Conservation (phyloP, 2,888 invertebrate genomes). For the Linnaemya tessellans region DNA sequence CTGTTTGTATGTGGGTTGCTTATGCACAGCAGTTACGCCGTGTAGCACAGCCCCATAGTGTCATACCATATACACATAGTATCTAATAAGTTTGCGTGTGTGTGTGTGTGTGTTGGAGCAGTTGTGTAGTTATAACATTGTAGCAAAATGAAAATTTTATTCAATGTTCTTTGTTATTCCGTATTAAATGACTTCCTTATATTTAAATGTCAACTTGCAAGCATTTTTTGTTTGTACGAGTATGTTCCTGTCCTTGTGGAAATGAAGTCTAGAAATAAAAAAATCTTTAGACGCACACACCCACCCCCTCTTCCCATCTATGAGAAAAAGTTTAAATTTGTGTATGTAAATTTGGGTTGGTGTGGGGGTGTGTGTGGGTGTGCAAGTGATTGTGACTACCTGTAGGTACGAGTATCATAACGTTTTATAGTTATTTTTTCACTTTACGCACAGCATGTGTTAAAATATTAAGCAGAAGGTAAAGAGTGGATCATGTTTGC, state of each 20-base stretch:
- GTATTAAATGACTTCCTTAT: constrained; percentile 53
- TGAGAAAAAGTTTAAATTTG: not conserved
- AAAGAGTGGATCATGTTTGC: constrained; percentile 35
- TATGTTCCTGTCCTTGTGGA: constrained; percentile 9
- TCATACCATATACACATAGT: not conserved
- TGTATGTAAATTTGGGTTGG: not conserved
- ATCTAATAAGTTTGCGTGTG: not conserved
- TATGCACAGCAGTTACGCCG: not conserved
- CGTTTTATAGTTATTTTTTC: constrained; percentile 55
- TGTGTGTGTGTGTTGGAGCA: not conserved
- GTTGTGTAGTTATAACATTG: constrained; percentile 4
- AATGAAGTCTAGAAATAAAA: constrained; percentile 10
- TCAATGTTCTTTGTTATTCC: constrained; percentile 38
- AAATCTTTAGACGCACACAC: constrained; percentile 21
- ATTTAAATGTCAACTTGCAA: constrained; percentile 52
- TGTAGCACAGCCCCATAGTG: not conserved
- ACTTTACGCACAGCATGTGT: constrained; percentile 65
- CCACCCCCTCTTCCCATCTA: not conserved
- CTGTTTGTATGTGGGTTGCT: no score
- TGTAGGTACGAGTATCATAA: constrained; percentile 29
- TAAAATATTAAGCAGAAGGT: constrained; percentile 50
- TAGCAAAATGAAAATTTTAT: constrained; percentile 44
- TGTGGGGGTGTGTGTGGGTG: not conserved
- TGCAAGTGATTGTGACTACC: not conserved
- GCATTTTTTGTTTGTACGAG: not conserved